These are phyloP conservation scores for Myripristis murdjan DNA, from an alignment of 2,797 vertebrate species.

Conservation along the genomic window DNA sequence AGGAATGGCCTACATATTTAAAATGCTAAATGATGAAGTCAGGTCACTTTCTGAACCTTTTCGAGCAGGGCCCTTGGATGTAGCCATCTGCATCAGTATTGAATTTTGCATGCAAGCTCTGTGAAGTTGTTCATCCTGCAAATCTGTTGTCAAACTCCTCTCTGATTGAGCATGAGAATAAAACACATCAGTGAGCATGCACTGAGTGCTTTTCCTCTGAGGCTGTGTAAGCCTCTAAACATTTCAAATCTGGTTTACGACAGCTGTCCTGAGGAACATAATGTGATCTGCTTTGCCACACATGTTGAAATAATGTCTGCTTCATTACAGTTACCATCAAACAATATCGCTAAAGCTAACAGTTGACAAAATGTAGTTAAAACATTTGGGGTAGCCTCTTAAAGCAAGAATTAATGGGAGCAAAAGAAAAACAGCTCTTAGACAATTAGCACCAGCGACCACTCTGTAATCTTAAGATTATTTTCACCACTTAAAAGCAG, in stretches of 20 bases:
- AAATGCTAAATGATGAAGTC: slow-evolving; percentile 10
- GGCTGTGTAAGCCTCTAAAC: slow-evolving; percentile 68
- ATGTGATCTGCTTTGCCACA: slow-evolving; percentile 70
- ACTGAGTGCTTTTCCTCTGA: slow-evolving; percentile 68
- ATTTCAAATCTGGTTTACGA: slow-evolving; percentile 74
- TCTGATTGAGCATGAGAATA: slow-evolving; percentile 63
- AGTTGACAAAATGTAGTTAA: slow-evolving; percentile 77
- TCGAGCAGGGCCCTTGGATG: slow-evolving; percentile 7
- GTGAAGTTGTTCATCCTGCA: slow-evolving; percentile 56
- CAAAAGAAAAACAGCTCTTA: slow-evolving; percentile 81
- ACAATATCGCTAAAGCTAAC: slow-evolving; percentile 77
- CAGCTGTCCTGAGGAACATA: slow-evolving; percentile 71
- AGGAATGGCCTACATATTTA: neutral
- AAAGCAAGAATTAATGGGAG: slow-evolving; percentile 80
- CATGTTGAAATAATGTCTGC: slow-evolving; percentile 75
- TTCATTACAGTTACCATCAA: slow-evolving; percentile 76
- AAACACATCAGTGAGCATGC: slow-evolving; percentile 63
- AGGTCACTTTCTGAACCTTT: neutral
- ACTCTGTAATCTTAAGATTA: slow-evolving; percentile 85
- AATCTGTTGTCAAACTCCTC: slow-evolving; percentile 59
- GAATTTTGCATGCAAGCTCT: slow-evolving; percentile 32
- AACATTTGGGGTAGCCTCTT: slow-evolving; percentile 74
- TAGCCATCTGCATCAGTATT: slow-evolving; percentile 22
- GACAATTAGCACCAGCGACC: slow-evolving; percentile 85
- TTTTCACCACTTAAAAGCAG: slow-evolving; percentile 85